Evolutionary conservation across 2,888 invertebrate genomes (phyloP).

Genomic region (Acrobeloides nanus): DNA sequence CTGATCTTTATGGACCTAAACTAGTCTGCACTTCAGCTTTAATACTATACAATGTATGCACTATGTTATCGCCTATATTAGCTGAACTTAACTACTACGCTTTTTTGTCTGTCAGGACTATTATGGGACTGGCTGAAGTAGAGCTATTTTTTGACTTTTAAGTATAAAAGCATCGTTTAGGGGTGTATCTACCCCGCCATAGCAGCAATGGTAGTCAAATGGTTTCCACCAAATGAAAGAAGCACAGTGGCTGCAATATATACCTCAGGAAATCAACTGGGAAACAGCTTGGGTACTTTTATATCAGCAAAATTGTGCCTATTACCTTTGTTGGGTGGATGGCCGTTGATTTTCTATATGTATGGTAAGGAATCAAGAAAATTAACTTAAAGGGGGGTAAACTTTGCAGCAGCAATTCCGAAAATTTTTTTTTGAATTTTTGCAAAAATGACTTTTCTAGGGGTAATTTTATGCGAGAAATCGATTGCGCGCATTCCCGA

Average conservation of each 20-base stretch:
- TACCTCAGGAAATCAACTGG: conserved; percentile 41
- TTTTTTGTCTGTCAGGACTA: conserved; percentile 27
- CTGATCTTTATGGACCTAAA: conserved; percentile 39
- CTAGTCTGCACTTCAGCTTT: conserved; percentile 23
- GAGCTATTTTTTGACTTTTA: no score
- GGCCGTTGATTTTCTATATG: conserved; percentile 41
- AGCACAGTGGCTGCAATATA: conserved; percentile 36
- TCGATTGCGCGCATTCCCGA: no score
- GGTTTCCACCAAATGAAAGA: conserved; percentile 37
- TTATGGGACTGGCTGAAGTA: conserved; percentile 45
- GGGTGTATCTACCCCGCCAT: conserved; percentile 34
- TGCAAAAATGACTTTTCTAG: no score
- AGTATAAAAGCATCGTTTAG: no score
- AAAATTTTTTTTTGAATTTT: no score
- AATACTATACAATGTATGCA: conserved; percentile 20
- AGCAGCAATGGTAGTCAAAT: conserved; percentile 26
- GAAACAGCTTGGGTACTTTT: conserved; percentile 22
- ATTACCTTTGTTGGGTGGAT: conserved; percentile 25
- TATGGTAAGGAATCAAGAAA: no score
- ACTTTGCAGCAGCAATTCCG: no score
- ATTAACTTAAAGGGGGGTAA: no score
- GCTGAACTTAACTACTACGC: conserved; percentile 26
- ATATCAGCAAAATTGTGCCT: conserved; percentile 28
- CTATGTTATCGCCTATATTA: conserved; percentile 29
- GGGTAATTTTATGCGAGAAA: no score